Evolutionary conservation across 2,797 vertebrate species (phyloP).

Genomic region (Linurgus olivaceus): DNA sequence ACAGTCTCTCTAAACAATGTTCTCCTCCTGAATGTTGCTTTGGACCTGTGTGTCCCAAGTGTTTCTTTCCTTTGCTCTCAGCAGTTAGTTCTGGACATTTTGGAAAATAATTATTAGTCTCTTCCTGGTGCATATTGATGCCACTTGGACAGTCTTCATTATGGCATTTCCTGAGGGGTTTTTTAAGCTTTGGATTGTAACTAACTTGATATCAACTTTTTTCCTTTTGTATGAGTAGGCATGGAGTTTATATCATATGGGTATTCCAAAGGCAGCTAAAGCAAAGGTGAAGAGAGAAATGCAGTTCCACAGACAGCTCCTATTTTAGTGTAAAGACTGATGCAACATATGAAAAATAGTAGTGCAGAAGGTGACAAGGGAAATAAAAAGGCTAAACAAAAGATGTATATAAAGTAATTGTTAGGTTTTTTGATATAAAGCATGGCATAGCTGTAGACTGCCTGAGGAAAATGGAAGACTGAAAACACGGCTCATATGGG

Average conservation of each 20-base stretch:
- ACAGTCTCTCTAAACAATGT: background rate
- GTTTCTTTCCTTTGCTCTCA: background rate
- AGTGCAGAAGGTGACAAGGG: background rate
- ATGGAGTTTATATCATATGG: background rate
- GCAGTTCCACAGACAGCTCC: background rate
- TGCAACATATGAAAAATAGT: background rate
- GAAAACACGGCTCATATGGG: background rate
- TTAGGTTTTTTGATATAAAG: background rate
- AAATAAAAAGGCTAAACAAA: background rate
- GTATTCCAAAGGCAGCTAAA: background rate
- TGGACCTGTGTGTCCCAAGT: background rate
- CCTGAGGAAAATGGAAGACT: background rate
- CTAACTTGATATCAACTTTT: background rate
- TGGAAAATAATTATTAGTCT: background rate
- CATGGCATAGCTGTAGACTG: background rate
- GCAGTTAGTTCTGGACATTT: background rate
- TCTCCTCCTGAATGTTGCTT: background rate
- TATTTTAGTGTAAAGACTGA: background rate
- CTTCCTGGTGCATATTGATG: background rate
- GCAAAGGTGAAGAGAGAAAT: background rate
- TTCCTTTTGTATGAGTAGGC: background rate
- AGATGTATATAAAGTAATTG: background rate
- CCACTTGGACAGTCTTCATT: background rate
- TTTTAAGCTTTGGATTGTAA: background rate
- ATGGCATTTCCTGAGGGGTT: background rate